phyloP scores from a whole-genome alignment of 2,888 invertebrate species.

The Agelastica alni region DNA sequence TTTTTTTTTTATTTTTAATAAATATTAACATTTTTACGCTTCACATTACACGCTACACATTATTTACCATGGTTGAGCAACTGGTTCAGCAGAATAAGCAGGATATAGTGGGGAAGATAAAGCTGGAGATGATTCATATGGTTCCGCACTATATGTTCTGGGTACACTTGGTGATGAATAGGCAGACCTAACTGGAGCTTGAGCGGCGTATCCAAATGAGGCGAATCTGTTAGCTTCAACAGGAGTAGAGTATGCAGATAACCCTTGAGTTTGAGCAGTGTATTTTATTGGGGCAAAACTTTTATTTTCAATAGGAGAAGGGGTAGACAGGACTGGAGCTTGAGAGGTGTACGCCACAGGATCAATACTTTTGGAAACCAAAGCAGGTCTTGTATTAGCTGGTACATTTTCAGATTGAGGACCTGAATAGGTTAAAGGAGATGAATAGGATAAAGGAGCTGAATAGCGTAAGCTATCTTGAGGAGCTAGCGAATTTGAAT shows the following conservation, averaged over 20 bases:
- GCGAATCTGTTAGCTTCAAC: constrained; percentile 24
- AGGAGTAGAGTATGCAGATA: constrained; percentile 45
- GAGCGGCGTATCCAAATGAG: constrained; percentile 18
- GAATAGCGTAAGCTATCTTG: too few species aligned
- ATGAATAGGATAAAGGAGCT: neutral
- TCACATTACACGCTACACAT: too few species aligned
- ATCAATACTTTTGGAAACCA: neutral
- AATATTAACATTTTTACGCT: constrained; percentile 5
- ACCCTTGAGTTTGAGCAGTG: constrained; percentile 49
- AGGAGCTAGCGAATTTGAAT: neutral
- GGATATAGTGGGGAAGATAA: constrained; percentile 61
- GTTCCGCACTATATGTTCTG: constrained; percentile 49
- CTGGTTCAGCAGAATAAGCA: constrained; percentile 22
- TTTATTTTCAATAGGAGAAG: constrained; percentile 38
- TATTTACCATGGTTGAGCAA: constrained; percentile 9
- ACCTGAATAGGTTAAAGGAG: neutral
- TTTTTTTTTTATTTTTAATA: too few species aligned
- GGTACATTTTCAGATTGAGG: too few species aligned
- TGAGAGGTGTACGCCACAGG: constrained; percentile 39
- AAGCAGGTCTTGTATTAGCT: too few species aligned
- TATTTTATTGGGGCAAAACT: constrained; percentile 7
- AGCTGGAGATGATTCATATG: constrained; percentile 51
- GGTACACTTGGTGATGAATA: constrained; percentile 32
- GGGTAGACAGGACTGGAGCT: constrained; percentile 50
- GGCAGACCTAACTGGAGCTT: constrained; percentile 27